Percentiles rank a stretch among this genome's conserved stretches.
phyloP scores from a whole-genome alignment of 1,140 invertebrate genomes.

The Mizuhopecten yessoensis region DNA sequence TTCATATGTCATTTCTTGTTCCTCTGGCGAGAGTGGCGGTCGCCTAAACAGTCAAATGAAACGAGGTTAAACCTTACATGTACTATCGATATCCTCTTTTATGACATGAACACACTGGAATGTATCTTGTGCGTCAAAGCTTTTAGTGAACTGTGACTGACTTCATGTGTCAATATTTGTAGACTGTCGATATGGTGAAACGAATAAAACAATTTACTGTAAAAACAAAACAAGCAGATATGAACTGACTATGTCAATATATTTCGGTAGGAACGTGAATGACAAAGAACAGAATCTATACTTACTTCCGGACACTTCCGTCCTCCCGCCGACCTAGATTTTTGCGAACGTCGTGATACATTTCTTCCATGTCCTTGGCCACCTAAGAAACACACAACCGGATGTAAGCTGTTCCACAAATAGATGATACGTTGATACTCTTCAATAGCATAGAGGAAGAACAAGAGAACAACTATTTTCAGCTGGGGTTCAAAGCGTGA shows the following conservation, averaged over 20 bases:
- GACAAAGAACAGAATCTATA: not conserved
- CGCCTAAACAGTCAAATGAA: constrained; percentile 49
- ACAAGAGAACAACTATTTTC: too few relatives aligned
- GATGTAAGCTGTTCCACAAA: not conserved
- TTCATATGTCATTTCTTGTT: constrained; percentile 75
- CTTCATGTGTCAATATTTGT: constrained; percentile 12
- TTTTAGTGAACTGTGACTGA: not conserved
- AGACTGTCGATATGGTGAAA: not conserved
- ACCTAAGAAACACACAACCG: constrained; percentile 48
- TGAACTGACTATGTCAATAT: not conserved
- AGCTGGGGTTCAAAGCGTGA: too few relatives aligned
- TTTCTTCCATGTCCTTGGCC: constrained; percentile 66
- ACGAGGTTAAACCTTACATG: not conserved
- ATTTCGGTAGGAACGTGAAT: not conserved
- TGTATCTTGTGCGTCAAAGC: not conserved
- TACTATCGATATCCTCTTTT: not conserved
- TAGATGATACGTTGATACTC: not conserved
- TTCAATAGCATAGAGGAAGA: too few relatives aligned
- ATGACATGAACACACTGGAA: not conserved
- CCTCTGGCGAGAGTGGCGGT: constrained; percentile 69
- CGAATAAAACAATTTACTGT: too few relatives aligned
- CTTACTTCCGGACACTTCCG: constrained; percentile 40
- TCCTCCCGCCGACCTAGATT: constrained; percentile 63
- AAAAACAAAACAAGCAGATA: not conserved
- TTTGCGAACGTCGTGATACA: constrained; percentile 62